A percentile compares a stretch with the other conserved stretches of the same genome.
Conservation (phyloP, 2,888 invertebrate species). For the Caenorhabditis parvicauda region DNA sequence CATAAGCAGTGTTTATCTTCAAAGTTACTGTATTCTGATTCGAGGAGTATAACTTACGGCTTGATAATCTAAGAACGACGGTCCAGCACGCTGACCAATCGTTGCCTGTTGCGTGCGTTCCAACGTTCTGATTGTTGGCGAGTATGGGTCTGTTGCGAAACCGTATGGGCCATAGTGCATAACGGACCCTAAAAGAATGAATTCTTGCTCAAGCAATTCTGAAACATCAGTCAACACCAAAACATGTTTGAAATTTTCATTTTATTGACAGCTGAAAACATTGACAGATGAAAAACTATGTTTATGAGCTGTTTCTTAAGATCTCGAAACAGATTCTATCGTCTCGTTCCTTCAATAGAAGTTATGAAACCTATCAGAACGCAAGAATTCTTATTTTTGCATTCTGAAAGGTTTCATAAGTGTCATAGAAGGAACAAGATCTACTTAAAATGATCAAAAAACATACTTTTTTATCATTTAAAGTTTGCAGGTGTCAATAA, state of each 20-base stretch:
- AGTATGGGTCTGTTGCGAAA: slow-evolving; percentile 56
- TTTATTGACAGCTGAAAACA: background rate
- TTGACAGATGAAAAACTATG: background rate
- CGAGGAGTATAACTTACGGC: slow-evolving; percentile 32
- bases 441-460: too few relatives aligned
- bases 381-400: too few relatives aligned
- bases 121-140: slow-evolving; percentile 54
- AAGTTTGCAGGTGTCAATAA: background rate
- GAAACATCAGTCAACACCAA: too few relatives aligned
- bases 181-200: slow-evolving; percentile 20
- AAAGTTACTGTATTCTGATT: background rate
- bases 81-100: slow-evolving; percentile 59
- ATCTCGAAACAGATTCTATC: background rate
- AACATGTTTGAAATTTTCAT: too few relatives aligned
- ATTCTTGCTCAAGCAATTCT: background rate
- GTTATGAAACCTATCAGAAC: too few relatives aligned
- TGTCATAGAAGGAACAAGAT: too few relatives aligned
- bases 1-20: slow-evolving; percentile 58
- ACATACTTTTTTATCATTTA: too few relatives aligned
- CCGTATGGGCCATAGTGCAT: slow-evolving; percentile 61
- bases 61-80: slow-evolving; percentile 59
- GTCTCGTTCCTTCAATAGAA: too few relatives aligned
- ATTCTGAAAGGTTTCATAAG: too few relatives aligned
- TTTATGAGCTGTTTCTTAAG: background rate
- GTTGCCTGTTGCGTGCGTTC: slow-evolving; percentile 50